These are phyloP conservation scores for Ara ararauna DNA, from an alignment of 2,797 vertebrate species.

Conservation along the genomic window DNA sequence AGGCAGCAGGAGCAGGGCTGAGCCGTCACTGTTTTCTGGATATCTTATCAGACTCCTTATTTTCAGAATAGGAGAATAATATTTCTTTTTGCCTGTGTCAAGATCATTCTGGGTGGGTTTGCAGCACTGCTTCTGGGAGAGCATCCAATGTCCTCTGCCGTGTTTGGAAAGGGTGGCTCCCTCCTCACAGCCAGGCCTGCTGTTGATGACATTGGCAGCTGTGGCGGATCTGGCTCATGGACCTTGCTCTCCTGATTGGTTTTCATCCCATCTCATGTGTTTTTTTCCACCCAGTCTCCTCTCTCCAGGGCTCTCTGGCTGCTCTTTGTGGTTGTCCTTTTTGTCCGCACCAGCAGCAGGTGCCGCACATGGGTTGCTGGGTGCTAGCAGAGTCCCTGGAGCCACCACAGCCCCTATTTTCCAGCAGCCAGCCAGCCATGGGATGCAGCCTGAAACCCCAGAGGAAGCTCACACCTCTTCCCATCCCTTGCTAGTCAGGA, in stretches of 20 bases:
- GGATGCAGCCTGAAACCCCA: not conserved
- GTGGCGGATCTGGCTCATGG: not conserved
- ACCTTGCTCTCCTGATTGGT: not conserved
- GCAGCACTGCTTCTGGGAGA: constrained; percentile 45
- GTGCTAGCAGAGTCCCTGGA: not conserved
- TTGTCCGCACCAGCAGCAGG: not conserved
- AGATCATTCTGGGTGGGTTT: constrained; percentile 47
- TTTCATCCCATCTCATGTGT: not conserved
- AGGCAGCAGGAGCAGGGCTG: accelerated
- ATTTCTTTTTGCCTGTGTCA: constrained; percentile 43
- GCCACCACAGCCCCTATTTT: not conserved
- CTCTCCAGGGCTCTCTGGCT: not conserved
- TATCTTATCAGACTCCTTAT: constrained; percentile 33
- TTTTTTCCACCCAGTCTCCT: not conserved
- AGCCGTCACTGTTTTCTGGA: accelerated
- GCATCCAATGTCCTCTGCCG: not conserved
- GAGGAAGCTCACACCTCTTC: not conserved
- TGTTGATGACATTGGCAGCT: constrained; percentile 67
- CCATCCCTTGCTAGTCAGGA: not conserved
- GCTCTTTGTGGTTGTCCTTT: not conserved
- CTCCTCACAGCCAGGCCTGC: not conserved
- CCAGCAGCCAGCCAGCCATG: not conserved
- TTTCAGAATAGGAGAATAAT: constrained; percentile 52
- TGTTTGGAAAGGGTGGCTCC: constrained; percentile 73
- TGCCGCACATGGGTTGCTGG: accelerated